These are phyloP conservation scores for Meleagris gallopavo DNA, from an alignment of 2,113 vertebrate genomes.

Conservation along the genomic window DNA sequence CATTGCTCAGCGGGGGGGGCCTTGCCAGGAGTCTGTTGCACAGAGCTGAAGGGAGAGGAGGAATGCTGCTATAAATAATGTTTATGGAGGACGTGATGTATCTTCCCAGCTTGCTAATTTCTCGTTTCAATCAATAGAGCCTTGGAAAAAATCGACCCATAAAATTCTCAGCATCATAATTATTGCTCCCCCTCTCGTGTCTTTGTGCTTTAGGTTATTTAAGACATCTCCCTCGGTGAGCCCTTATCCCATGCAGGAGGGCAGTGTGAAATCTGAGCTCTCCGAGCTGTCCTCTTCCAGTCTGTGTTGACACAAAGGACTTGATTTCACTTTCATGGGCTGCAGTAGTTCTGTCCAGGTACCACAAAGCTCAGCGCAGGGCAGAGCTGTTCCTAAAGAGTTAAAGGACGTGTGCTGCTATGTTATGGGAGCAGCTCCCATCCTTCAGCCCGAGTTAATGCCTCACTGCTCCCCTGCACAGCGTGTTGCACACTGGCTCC, in stretches of 20 bases:
- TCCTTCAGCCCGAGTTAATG: neutral
- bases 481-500: neutral
- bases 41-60: neutral
- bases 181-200: accelerated
- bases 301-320: neutral
- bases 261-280: neutral
- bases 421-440: neutral
- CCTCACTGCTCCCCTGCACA: conserved; percentile 11
- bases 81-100: neutral
- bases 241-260: neutral
- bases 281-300: neutral
- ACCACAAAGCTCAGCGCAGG: neutral
- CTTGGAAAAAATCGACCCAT: conserved; percentile 18
- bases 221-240: neutral
- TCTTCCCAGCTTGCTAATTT: conserved; percentile 30
- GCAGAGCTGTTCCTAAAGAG: neutral
- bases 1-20: neutral
- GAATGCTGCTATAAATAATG: conserved; percentile 16
- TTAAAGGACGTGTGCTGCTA: neutral
- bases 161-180: neutral
- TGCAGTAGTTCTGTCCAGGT: neutral
- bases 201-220: neutral
- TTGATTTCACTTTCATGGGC: neutral
- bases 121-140: conserved; percentile 28
- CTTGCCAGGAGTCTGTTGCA: neutral